Evolutionary conservation across 2,113 vertebrate species (phyloP).

Genomic region (Saguinus imperator): DNA sequence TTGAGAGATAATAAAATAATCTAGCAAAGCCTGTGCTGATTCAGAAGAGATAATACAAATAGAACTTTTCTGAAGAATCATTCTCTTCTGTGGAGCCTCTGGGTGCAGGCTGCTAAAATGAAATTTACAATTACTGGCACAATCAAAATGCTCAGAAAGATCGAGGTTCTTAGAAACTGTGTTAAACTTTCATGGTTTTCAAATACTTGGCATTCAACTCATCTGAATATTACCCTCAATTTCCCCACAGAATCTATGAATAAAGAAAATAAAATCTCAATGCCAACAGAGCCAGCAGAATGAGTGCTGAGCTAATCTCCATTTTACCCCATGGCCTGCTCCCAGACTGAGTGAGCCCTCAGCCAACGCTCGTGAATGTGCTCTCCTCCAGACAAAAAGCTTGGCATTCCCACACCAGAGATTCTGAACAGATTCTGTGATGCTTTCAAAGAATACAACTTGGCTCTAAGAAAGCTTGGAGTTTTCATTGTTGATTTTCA

Average conservation of each 20-base stretch:
- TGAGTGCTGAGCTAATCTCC: constrained; percentile 32
- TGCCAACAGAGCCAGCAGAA: not conserved
- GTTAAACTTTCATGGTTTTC: not conserved
- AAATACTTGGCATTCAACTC: constrained; percentile 4
- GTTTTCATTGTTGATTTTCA: not conserved
- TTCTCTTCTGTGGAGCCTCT: not conserved
- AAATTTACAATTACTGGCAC: not conserved
- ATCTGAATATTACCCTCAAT: not conserved
- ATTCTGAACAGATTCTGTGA: not conserved
- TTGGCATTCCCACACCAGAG: not conserved
- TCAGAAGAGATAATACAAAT: not conserved
- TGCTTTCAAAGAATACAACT: not conserved
- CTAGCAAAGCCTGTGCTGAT: not conserved
- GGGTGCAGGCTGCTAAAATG: not conserved
- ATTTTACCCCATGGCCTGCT: not conserved
- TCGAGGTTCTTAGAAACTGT: not conserved
- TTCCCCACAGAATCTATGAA: not conserved
- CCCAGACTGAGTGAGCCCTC: not conserved
- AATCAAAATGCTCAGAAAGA: not conserved
- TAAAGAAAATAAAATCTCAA: constrained; percentile 8
- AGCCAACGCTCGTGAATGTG: not conserved
- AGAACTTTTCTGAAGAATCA: not conserved
- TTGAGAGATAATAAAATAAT: not conserved
- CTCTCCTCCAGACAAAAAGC: constrained; percentile 8
- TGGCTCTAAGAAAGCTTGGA: not conserved